Conservation (phyloP, 2,113 vertebrate species). For the Balaeniceps rex region DNA sequence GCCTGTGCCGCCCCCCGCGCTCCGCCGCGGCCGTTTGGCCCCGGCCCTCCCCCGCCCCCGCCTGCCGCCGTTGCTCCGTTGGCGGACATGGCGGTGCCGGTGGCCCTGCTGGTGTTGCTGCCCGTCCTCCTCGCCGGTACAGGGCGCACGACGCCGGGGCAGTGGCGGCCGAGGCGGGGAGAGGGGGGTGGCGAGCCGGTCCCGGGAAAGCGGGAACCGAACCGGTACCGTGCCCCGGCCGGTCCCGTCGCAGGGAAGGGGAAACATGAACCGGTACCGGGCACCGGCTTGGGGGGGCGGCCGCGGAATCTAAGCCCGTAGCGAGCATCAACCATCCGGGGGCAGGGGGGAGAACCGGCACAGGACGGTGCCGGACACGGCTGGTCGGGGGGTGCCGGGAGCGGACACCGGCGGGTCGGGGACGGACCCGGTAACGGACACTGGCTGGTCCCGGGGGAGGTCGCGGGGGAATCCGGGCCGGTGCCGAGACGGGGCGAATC, state of each 20-base stretch:
- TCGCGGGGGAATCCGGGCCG: too few relatives aligned
- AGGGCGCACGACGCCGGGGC: neutral
- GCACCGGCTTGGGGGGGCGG: neutral
- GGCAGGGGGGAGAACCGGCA: neutral
- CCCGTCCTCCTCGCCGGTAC: neutral
- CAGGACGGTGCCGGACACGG: neutral
- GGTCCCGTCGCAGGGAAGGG: neutral
- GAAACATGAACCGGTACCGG: neutral
- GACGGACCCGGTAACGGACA: neutral
- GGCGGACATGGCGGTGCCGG: neutral
- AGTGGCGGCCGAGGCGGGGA: neutral
- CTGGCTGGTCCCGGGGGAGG: neutral
- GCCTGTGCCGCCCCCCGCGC: neutral
- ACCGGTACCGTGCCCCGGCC: neutral
- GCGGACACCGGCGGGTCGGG: neutral
- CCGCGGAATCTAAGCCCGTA: neutral
- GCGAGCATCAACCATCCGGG: fast-evolving
- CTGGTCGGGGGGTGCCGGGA: neutral
- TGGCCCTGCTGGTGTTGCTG: neutral
- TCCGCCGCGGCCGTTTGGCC: neutral
- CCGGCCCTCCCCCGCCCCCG: too few relatives aligned
- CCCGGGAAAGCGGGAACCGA: neutral
- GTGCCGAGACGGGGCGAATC: too few relatives aligned
- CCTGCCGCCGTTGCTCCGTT: neutral
- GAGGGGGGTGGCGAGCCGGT: too few relatives aligned